Evolutionary conservation across 2,113 vertebrate species (phyloP).

Genomic region (Mormyrus iriodes): DNA sequence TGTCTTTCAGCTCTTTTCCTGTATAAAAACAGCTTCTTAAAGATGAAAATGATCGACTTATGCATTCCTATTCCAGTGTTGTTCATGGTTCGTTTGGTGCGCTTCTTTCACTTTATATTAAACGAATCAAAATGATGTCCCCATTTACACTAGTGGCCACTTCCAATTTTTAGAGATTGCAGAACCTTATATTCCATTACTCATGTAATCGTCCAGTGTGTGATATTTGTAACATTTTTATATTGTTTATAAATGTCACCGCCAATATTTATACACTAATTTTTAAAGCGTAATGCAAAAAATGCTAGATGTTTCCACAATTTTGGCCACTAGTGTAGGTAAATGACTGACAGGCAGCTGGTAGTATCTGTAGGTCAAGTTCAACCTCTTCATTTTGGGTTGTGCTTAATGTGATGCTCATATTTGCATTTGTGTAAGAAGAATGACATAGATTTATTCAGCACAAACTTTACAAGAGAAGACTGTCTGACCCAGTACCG

Average conservation of each 20-base stretch:
- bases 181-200: background rate
- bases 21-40: background rate
- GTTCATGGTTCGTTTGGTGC: background rate
- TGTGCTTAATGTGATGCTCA: background rate
- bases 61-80: background rate
- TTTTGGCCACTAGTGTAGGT: too few species aligned
- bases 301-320: background rate
- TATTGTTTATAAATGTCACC: background rate
- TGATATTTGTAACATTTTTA: background rate
- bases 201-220: background rate
- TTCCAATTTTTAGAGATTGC: background rate
- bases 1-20: background rate
- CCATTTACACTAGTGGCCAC: background rate
- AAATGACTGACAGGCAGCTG: background rate
- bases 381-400: background rate
- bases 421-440: background rate
- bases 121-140: background rate
- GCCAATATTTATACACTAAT: background rate
- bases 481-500: background rate
- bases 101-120: background rate
- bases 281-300: background rate
- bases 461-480: background rate
- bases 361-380: background rate
- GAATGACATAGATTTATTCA: background rate
- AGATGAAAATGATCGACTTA: background rate